These are phyloP conservation scores for Lemur catta DNA, from an alignment of 2,797 vertebrate species.

Conservation along the genomic window DNA sequence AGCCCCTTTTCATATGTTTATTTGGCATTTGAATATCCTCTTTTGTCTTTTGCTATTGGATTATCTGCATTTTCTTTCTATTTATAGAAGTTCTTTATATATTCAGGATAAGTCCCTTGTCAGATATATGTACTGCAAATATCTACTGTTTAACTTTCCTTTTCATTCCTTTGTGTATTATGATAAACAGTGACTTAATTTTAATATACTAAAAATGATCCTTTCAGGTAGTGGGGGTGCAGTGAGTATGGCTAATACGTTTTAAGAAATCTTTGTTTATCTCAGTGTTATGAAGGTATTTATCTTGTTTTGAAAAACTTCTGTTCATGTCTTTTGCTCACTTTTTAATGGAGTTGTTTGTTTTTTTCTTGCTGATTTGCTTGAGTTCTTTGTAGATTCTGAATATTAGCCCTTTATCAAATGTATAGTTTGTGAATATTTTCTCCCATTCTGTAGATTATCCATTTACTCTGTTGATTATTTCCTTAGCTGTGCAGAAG, in stretches of 20 bases:
- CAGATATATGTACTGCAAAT: background rate
- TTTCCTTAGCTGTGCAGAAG: background rate
- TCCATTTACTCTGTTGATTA: background rate
- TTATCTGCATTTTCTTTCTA: background rate
- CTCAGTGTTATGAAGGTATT: background rate
- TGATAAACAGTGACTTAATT: conserved; percentile 15
- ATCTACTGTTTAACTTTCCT: background rate
- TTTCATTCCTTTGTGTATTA: background rate
- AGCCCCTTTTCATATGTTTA: background rate
- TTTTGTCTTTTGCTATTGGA: background rate
- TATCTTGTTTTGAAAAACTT: background rate
- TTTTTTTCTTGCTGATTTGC: background rate
- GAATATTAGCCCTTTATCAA: background rate
- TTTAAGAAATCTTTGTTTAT: conserved; percentile 26
- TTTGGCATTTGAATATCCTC: background rate
- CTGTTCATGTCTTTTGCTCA: background rate
- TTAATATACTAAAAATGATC: conserved; percentile 2
- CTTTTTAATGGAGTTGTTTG: background rate
- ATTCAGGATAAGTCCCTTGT: background rate
- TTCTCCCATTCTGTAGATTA: background rate
- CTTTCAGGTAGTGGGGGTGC: background rate
- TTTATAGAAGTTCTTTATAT: conserved; percentile 20
- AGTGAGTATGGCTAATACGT: background rate
- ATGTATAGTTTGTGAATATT: background rate
- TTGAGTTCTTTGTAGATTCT: background rate